A percentile compares a stretch with the other conserved stretches of the same genome.
phyloP scores from a whole-genome alignment of 2,888 invertebrate species.

The Gibbula magus region DNA sequence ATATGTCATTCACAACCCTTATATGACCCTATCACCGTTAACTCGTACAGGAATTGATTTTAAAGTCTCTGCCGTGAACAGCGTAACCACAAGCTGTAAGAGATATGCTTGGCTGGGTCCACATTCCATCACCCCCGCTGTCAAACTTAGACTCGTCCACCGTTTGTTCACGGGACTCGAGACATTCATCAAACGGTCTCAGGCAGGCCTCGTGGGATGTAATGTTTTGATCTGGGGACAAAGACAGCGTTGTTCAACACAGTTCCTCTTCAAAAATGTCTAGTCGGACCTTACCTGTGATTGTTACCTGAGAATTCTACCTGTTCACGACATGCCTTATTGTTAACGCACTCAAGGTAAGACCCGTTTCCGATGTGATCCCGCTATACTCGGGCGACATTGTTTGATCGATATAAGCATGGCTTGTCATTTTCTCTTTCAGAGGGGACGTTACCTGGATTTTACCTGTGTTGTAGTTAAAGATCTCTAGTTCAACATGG shows the following conservation, averaged over 20 bases:
- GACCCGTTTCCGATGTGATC: background rate
- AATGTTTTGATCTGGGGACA: background rate
- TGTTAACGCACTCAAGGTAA: background rate
- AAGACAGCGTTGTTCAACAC: background rate
- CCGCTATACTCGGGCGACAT: background rate
- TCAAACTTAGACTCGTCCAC: conserved; percentile 19
- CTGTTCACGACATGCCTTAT: background rate
- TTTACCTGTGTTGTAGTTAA: background rate
- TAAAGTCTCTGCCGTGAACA: background rate
- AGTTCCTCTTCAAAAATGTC: background rate
- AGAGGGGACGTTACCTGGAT: background rate
- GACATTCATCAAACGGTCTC: conserved; percentile 5
- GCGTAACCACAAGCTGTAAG: background rate
- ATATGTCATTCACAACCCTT: too few relatives aligned
- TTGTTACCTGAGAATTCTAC: background rate
- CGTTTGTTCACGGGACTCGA: conserved; percentile 11
- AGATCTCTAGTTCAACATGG: conserved; percentile 24
- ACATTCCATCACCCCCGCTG: conserved; percentile 14
- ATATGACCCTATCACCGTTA: too few relatives aligned
- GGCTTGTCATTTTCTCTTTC: background rate
- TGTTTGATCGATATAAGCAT: background rate
- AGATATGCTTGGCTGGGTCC: conserved; percentile 4
- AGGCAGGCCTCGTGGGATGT: conserved; percentile 13
- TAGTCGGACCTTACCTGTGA: background rate
- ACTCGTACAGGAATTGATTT: too few relatives aligned